Evolutionary conservation across 2,113 vertebrate species (phyloP).

Genomic region (Callopanchax toddi): DNA sequence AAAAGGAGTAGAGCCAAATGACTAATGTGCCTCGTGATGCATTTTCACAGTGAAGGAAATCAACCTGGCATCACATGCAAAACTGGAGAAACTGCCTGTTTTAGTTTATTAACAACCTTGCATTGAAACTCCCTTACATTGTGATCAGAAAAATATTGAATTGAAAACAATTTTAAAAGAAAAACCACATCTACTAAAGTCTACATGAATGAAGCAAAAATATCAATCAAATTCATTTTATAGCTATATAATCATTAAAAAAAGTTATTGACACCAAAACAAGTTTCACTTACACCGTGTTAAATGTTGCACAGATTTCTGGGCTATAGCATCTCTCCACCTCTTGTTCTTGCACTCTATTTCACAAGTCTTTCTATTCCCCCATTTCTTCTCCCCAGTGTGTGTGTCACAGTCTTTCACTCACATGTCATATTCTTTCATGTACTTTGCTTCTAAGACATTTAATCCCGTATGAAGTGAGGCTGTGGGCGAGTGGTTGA

Average conservation of each 20-base stretch:
- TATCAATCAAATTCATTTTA: conserved; percentile 1
- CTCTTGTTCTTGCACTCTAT: conserved; percentile 31
- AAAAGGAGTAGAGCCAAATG: conserved; percentile 25
- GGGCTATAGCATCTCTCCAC: conserved; percentile 14
- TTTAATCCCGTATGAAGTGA: conserved; percentile 37
- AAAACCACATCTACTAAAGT: not conserved
- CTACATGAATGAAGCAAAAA: not conserved
- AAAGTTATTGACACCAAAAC: conserved; percentile 2
- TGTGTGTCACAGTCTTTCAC: conserved; percentile 35
- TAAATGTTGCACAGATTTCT: conserved; percentile 18
- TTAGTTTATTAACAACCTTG: conserved; percentile 25
- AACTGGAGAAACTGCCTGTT: conserved; percentile 21
- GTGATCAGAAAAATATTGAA: not conserved
- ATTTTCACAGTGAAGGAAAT: conserved; percentile 36
- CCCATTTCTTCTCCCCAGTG: conserved; percentile 15
- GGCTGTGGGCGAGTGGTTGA: conserved; percentile 11
- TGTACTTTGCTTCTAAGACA: conserved; percentile 40
- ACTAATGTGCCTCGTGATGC: conserved; percentile 31
- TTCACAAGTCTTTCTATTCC: conserved; percentile 34
- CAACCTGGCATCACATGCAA: conserved; percentile 30
- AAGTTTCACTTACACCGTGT: conserved; percentile 3
- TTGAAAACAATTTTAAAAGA: not conserved
- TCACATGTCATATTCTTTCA: conserved; percentile 43
- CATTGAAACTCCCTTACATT: not conserved
- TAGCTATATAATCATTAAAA: not conserved